Conservation (phyloP, 2,113 vertebrate species). For the Dunckerocampus dactyliophorus region DNA sequence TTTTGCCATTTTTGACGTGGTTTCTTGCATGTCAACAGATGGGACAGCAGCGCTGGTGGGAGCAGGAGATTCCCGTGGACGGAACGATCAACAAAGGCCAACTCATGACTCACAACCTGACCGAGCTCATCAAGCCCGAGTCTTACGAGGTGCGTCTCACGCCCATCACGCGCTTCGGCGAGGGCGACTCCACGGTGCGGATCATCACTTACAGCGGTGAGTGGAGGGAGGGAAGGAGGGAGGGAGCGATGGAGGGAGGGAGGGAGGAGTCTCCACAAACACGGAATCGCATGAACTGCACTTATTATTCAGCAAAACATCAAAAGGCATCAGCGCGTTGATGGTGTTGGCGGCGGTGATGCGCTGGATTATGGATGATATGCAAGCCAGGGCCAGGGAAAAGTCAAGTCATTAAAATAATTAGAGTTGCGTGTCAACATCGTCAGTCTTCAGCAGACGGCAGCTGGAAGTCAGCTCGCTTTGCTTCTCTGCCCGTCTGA, state of each 20-base stretch:
- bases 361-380: slow-evolving; percentile 6
- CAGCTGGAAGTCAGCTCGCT: slow-evolving; percentile 24
- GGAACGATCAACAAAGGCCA: slow-evolving; percentile 89
- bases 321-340: slow-evolving; percentile 1
- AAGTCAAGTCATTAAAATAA: slow-evolving; percentile 29
- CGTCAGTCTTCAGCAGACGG: slow-evolving; percentile 22
- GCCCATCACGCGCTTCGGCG: slow-evolving; percentile 92
- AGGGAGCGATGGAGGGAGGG: too few relatives aligned
- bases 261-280: neutral
- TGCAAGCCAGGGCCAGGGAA: slow-evolving; percentile 12
- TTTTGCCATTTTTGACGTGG: too few relatives aligned
- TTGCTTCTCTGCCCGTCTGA: slow-evolving; percentile 32
- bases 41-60: slow-evolving; percentile 95
- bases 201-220: slow-evolving; percentile 96
- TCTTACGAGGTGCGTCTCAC: slow-evolving; percentile 93
- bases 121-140: slow-evolving; percentile 91
- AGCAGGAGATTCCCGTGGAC: slow-evolving; percentile 92
- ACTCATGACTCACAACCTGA: slow-evolving; percentile 93
- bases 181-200: slow-evolving; percentile 91
- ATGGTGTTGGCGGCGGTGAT: slow-evolving; percentile 6
- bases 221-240: slow-evolving; percentile 22
- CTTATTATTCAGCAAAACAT: slow-evolving; percentile 2
- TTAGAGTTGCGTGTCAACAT: slow-evolving; percentile 23
- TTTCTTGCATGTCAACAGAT: slow-evolving; percentile 70
- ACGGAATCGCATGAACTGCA: neutral